A percentile compares a stretch with the other conserved stretches of the same genome.
phyloP scores from a whole-genome alignment of 2,888 invertebrate species.

The Dryocosmus kuriphilus region DNA sequence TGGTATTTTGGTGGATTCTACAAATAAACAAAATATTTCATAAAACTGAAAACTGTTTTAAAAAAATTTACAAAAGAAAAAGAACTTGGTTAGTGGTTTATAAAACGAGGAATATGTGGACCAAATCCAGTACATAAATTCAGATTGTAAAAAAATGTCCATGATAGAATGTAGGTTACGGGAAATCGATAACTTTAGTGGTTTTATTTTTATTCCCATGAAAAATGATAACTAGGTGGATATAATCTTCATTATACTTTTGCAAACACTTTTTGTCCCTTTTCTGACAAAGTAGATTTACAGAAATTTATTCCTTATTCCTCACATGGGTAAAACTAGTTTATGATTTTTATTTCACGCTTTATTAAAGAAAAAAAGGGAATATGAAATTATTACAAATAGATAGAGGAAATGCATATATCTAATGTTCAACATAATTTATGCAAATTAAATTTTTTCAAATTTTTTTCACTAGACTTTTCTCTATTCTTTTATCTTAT shows the following conservation, averaged over 20 bases:
- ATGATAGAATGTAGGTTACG: neutral
- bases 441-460: too few species aligned
- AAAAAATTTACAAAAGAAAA: neutral
- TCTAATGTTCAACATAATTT: too few species aligned
- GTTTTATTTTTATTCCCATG: neutral
- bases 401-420: too few species aligned
- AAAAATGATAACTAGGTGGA: neutral
- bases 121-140: neutral
- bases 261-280: neutral
- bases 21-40: constrained; percentile 27
- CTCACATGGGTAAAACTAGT: too few species aligned
- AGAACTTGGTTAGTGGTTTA: neutral
- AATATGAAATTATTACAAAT: too few species aligned
- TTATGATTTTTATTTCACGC: too few species aligned
- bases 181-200: neutral
- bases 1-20: constrained; percentile 63
- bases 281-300: neutral
- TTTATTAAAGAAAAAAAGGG: too few species aligned
- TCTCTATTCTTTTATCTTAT: too few species aligned
- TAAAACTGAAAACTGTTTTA: neutral
- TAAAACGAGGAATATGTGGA: neutral
- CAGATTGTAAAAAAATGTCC: neutral
- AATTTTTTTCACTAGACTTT: too few species aligned
- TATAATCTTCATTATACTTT: neutral
- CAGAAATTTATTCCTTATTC: neutral